phyloP scores from a whole-genome alignment of 92 coral and sea anemone species.

The Umimayanthus kanabou region DNA sequence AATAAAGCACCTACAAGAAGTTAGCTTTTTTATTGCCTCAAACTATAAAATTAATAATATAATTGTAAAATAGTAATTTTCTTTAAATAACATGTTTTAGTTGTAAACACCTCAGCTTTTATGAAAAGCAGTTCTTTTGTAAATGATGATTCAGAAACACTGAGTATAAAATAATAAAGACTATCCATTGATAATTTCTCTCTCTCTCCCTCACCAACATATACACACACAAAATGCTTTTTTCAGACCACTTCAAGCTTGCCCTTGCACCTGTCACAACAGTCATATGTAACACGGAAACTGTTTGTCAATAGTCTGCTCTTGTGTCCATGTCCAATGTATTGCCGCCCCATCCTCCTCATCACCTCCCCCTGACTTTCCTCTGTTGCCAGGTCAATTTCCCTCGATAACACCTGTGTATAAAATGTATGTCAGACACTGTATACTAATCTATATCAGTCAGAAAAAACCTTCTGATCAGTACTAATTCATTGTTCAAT shows the following conservation, averaged over 20 bases:
- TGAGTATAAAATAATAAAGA: too few relatives aligned
- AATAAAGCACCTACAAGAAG: too few relatives aligned
- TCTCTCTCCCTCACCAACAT: neutral
- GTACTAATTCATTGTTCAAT: too few relatives aligned
- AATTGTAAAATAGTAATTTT: too few relatives aligned
- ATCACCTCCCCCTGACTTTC: slow-evolving; percentile 67
- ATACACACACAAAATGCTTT: neutral
- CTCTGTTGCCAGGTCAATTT: slow-evolving; percentile 66
- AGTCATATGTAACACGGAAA: slow-evolving; percentile 90
- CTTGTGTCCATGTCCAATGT: slow-evolving; percentile 90
- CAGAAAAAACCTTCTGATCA: too few relatives aligned
- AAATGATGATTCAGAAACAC: too few relatives aligned
- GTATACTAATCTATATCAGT: neutral
- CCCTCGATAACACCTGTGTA: slow-evolving; percentile 65
- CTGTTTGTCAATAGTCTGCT: slow-evolving; percentile 91
- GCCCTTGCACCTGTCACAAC: slow-evolving; percentile 95
- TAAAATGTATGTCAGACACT: neutral
- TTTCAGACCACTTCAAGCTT: slow-evolving; percentile 74
- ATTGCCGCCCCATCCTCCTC: slow-evolving; percentile 89
- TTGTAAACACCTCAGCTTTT: too few relatives aligned
- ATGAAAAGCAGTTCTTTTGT: too few relatives aligned
- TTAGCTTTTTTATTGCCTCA: too few relatives aligned
- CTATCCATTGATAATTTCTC: too few relatives aligned
- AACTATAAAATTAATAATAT: too few relatives aligned
- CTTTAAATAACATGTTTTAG: too few relatives aligned